Percentiles rank a stretch among this genome's conserved stretches.
These are phyloP conservation scores for Albula glossodonta DNA, from an alignment of 2,113 vertebrate genomes.

Conservation along the genomic window DNA sequence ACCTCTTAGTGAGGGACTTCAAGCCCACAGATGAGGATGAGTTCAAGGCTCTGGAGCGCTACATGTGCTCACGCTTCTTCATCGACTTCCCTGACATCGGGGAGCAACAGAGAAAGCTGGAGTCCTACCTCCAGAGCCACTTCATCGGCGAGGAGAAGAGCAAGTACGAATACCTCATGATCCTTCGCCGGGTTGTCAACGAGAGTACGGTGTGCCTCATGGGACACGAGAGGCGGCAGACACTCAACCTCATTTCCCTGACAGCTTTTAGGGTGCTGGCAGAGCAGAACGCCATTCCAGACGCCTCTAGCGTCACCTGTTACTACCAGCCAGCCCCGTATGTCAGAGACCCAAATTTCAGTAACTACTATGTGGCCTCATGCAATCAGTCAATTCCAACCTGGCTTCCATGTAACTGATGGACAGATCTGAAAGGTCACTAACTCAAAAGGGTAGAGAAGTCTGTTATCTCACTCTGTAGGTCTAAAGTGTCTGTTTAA, in stretches of 20 bases:
- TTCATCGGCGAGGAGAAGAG: constrained; percentile 91
- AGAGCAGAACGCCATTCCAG: constrained; percentile 92
- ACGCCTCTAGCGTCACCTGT: constrained; percentile 90
- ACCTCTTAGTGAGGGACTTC: constrained; percentile 91
- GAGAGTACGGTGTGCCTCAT: constrained; percentile 98
- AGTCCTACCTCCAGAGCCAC: constrained; percentile 96
- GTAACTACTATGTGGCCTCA: constrained; percentile 90
- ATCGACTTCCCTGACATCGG: constrained; percentile 97
- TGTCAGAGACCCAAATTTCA: constrained; percentile 93
- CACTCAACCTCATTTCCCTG: constrained; percentile 91
- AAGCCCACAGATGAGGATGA: constrained; percentile 81
- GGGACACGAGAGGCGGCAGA: constrained; percentile 94
- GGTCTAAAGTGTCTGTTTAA: constrained; percentile 61
- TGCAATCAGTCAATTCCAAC: constrained; percentile 91
- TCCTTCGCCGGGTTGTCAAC: constrained; percentile 88
- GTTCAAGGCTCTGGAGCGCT: constrained; percentile 90
- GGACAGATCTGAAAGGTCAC: constrained; percentile 37
- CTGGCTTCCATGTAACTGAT: constrained; percentile 95
- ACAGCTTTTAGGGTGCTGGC: constrained; percentile 88
- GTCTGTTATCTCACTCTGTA: constrained; percentile 48
- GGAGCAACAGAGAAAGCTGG: constrained; percentile 93
- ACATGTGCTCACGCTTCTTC: constrained; percentile 99
- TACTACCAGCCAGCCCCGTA: constrained; percentile 98
- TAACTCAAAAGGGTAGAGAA: constrained; percentile 24
- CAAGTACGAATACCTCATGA: constrained; percentile 98